Percentiles rank a stretch among this genome's conserved stretches.
Evolutionary conservation across 2,113 vertebrate genomes (phyloP).

Genomic region (Ancistrus triradiatus): DNA sequence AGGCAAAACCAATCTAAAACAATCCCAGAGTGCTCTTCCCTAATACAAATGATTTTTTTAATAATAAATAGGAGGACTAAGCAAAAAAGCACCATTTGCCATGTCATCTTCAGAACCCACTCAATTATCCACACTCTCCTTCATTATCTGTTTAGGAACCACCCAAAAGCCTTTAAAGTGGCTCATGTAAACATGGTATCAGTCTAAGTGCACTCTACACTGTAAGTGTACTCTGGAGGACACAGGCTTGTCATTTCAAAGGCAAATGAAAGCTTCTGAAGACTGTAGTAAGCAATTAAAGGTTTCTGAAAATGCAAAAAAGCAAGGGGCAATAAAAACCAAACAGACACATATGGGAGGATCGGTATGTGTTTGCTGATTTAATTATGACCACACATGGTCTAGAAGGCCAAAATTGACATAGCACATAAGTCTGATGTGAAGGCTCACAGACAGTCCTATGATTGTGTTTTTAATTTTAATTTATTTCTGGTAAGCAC

Average conservation of each 20-base stretch:
- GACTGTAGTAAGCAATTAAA: conserved; percentile 62
- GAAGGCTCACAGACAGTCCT: background rate
- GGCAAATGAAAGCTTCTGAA: conserved; percentile 59
- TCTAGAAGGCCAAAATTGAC: no score
- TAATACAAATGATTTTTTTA: no score
- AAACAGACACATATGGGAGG: background rate
- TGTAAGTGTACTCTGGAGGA: conserved; percentile 30
- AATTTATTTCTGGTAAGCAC: background rate
- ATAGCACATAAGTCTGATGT: background rate
- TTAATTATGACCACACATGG: background rate
- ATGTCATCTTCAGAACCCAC: background rate
- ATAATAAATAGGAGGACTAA: no score
- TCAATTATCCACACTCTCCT: conserved; percentile 17
- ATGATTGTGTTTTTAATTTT: background rate
- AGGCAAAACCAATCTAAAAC: no score
- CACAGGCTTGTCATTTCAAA: conserved; percentile 51
- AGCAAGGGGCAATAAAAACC: conserved; percentile 50
- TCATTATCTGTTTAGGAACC: conserved; percentile 35
- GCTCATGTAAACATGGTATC: conserved; percentile 31
- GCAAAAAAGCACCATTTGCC: background rate
- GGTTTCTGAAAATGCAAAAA: conserved; percentile 50
- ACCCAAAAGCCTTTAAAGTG: conserved; percentile 21
- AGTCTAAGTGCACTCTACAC: conserved; percentile 29
- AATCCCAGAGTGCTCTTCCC: no score
- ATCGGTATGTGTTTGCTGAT: background rate